A percentile compares a stretch with the other conserved stretches of the same genome.
Conservation (phyloP, 2,113 vertebrate genomes). For the Pipra filicauda region DNA sequence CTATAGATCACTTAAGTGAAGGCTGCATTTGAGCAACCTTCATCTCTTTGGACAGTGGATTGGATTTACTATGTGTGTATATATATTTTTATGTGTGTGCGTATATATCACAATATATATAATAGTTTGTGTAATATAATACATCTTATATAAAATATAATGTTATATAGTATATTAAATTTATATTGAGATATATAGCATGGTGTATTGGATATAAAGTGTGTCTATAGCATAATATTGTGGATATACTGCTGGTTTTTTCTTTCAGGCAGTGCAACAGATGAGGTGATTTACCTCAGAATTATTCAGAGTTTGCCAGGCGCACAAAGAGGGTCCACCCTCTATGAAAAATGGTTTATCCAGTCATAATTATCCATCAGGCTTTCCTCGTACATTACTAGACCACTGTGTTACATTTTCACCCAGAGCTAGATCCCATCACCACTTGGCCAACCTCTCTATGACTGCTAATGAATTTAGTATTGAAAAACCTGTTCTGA, state of each 20-base stretch:
- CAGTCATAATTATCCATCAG: background rate
- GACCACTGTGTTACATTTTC: background rate
- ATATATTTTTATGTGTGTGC: background rate
- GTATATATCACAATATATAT: background rate
- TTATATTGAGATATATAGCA: background rate
- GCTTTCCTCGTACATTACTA: background rate
- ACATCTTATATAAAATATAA: background rate
- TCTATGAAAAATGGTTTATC: background rate
- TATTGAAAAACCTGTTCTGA: background rate
- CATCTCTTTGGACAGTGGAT: background rate
- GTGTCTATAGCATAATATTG: background rate
- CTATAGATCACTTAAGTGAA: slow-evolving; percentile 20
- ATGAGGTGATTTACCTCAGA: background rate
- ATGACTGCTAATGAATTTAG: background rate
- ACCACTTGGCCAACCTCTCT: background rate
- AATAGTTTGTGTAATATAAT: background rate
- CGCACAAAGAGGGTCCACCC: background rate
- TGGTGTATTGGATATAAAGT: background rate
- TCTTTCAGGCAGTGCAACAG: background rate
- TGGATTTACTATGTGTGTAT: background rate
- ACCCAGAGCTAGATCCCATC: background rate
- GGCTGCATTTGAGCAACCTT: background rate
- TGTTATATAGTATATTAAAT: background rate
- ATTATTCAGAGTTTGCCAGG: background rate
- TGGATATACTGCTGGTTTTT: background rate